Evolutionary conservation across 2,797 vertebrate species (phyloP), one percentile per base, ranked within the genome.

Genomic region (Hypotaenidia okinawae): DNA sequence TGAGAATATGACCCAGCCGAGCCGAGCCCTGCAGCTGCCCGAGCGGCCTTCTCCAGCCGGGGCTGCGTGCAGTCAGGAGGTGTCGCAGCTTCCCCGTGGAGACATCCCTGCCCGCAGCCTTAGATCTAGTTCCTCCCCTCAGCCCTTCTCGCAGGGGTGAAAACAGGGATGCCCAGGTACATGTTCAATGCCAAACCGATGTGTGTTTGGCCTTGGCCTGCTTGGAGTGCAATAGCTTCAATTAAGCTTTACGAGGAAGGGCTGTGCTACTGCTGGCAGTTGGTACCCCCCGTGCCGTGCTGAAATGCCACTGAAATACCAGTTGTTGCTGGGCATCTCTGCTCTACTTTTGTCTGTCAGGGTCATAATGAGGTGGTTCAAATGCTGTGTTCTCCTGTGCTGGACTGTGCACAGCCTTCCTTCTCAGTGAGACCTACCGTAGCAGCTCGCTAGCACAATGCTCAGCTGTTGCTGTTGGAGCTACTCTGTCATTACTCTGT

Each of bases 271-370:
- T 90, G 37, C 49, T 73, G 64, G 64, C 57, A 73, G 69, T 84
- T 49, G 64, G 35, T 41, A 51, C 49, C 57, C 14, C 12, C 13
- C 59, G 52, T 55, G 35, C 59, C 0, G 0, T 79, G 49, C 83
- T 90, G 90, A 95, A 94, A 91, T 70, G 57, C 49, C 80, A 52
- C 45, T 27, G 89, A 90, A 84, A 93, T 84, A 51, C 27, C 74
- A 54, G 37, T 54, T 70, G 33, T 83, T 88, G n/a, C 70, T 70
- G 78, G 77, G 35, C 25, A 43, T 70, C 80, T 92, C 57, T 84
- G 63, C 45, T 85, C 54, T 55, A 25, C 66, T 86, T 23, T n/a
- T 51, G 16, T 27, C 64, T 72, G 16, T 55, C 41, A 62, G 33
- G 47, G 22, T 4, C 1, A 3, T 45, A 30, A 66, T 10, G 58